A percentile compares a stretch with the other conserved stretches of the same genome.
phyloP scores from a whole-genome alignment of 2,888 invertebrate genomes.

The Diadegma fenestrale region DNA sequence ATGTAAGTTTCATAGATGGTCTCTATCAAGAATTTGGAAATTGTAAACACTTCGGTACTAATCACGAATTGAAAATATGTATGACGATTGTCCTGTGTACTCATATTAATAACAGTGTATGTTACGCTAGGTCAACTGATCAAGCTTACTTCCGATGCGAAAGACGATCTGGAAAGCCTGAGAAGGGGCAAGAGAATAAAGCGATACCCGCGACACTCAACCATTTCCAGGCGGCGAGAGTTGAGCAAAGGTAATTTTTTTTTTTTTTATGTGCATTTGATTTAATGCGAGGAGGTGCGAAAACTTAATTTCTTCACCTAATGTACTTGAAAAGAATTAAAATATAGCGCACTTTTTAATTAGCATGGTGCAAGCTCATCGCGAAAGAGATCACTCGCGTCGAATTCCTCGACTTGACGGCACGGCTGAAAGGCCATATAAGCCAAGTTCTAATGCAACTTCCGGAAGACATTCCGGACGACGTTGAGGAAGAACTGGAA shows the following conservation, averaged over 20 bases:
- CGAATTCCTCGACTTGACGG: constrained; percentile 18
- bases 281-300: background rate
- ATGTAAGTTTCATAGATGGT: constrained; percentile 22
- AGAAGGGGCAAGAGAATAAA: background rate
- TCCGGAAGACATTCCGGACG: background rate
- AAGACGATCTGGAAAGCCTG: background rate
- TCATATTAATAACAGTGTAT: no score
- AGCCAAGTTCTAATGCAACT: constrained; percentile 13
- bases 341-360: background rate
- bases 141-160: background rate
- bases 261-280: background rate
- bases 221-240: background rate
- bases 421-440: constrained; percentile 23
- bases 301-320: background rate
- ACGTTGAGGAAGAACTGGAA: constrained; percentile 4
- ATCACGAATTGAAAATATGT: background rate
- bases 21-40: background rate
- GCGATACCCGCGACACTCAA: background rate
- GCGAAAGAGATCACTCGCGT: background rate
- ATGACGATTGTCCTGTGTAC: no score
- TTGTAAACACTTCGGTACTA: background rate
- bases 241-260: background rate
- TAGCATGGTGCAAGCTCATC: constrained; percentile 7
- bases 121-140: background rate
- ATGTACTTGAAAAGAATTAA: background rate